Evolutionary conservation across 1,140 invertebrate genomes (phyloP), one percentile per base, ranked within the genome.

Genomic region (Oppia nitens): DNA sequence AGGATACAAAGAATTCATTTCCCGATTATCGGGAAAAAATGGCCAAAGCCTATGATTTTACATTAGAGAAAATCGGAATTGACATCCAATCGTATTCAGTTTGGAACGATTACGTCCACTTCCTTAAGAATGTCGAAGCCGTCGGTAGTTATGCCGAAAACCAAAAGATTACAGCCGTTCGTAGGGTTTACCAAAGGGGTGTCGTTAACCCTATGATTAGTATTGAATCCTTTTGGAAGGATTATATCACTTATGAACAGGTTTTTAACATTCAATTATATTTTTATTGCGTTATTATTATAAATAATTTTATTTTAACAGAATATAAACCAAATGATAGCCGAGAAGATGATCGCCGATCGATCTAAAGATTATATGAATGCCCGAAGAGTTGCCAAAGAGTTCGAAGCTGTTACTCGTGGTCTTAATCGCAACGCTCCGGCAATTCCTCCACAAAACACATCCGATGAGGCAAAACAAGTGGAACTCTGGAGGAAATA

Each of bases 401-500:
- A 97, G 71, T 78, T 96, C 66, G 95, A 98, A 74, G 85, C 84
- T 0, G 83, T 92, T 26, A 97, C 93, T 0, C 78, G 93, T 68
- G 94, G 93, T 0, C 73, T 98, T 0, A 98, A 98, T 71, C 78
- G 91, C 55, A 93, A 91, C 73, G 81, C 87, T 62, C 92, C 93
- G 0, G 92, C 91, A 52, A 81, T 94, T 1, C 94, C 94, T 32
- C 93, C 94, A 0, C 87, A 61, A 26, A 84, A 88, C 47, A 81
- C 83, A 62, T 80, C 85, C 2, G 91, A 98, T 72, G 91, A 98
- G 76, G 75, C 84, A 53, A 92, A 91, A 76, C 66, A 93, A 87
- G 88, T 96, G 53, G 92, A 97, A 66, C 69, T 97, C n/a, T 99
- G 96, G 95, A 96, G 96, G 72, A 96, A 96, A 68, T 98, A 97